Conservation (phyloP, 1,140 invertebrate genomes). For the Ceratina australensis region DNA sequence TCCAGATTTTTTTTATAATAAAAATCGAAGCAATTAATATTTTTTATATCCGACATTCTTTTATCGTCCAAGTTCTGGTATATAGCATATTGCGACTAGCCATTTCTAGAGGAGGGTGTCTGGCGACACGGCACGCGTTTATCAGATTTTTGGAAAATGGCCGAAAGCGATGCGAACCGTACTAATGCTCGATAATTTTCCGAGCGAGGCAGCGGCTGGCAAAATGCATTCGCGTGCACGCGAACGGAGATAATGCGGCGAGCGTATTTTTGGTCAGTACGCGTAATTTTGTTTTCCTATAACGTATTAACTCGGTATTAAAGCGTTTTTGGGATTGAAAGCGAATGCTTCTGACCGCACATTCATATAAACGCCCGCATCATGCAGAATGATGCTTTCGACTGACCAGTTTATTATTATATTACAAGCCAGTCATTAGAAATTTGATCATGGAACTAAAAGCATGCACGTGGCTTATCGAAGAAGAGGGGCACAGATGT, state of each 20-base stretch:
- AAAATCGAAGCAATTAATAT: too few species aligned
- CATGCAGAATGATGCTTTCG: neutral
- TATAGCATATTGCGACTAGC: too few species aligned
- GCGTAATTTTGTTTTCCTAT: conserved; percentile 23
- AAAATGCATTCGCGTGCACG: conserved; percentile 31
- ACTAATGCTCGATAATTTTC: conserved; percentile 49
- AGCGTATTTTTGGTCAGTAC: neutral
- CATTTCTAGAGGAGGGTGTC: too few species aligned
- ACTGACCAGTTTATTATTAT: neutral
- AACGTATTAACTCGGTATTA: neutral
- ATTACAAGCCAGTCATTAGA: neutral
- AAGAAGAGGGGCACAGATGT: too few species aligned
- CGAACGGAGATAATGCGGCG: conserved; percentile 23
- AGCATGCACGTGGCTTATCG: too few species aligned
- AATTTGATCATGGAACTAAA: neutral
- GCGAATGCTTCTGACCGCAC: neutral
- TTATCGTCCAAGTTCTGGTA: too few species aligned
- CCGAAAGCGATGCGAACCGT: conserved; percentile 37
- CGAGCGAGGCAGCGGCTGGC: neutral
- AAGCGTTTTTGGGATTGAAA: conserved; percentile 23
- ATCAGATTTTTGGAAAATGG: conserved; percentile 18
- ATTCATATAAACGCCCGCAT: conserved; percentile 6
- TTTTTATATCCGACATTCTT: too few species aligned
- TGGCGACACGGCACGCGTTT: neutral
- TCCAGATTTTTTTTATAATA: too few species aligned